Conservation (phyloP, 2,888 invertebrate species). For the Tiliacea citrago region DNA sequence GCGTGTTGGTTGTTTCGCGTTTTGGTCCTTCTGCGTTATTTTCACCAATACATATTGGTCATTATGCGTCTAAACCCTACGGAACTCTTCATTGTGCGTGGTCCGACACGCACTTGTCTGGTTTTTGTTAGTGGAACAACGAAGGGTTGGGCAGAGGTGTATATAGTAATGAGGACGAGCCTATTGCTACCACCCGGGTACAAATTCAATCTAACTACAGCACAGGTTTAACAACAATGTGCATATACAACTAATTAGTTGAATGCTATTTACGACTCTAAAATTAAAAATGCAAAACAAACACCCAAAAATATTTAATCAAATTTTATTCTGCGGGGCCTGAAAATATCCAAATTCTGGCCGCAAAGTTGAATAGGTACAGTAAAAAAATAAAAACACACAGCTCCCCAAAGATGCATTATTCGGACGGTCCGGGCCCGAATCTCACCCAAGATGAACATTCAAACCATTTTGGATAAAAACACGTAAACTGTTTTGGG, state of each 20-base stretch:
- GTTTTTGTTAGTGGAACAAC: not conserved
- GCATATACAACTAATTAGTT: not conserved
- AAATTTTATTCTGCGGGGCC: not conserved
- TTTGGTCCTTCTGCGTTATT: too few relatives aligned
- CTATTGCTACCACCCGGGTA: too few relatives aligned
- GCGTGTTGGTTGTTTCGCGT: too few relatives aligned
- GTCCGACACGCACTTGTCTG: too few relatives aligned
- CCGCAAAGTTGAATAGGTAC: slow-evolving; percentile 27
- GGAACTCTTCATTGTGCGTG: too few relatives aligned
- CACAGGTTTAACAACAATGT: not conserved
- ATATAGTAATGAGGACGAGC: too few relatives aligned
- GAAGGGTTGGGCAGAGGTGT: too few relatives aligned
- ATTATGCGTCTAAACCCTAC: too few relatives aligned
- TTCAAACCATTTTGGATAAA: slow-evolving; percentile 80
- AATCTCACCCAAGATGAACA: slow-evolving; percentile 78
- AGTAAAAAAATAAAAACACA: slow-evolving; percentile 64
- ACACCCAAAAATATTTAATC: slow-evolving; percentile 20
- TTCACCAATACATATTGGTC: too few relatives aligned
- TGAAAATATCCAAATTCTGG: slow-evolving; percentile 40
- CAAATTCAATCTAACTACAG: not conserved
- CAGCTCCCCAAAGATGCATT: slow-evolving; percentile 73
- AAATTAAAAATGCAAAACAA: slow-evolving; percentile 23
- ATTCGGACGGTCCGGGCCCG: slow-evolving; percentile 68
- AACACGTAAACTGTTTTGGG: slow-evolving; percentile 75
- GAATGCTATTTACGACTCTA: not conserved